Conservation (phyloP, 2,797 vertebrate genomes). For the Neomorphus geoffroyi region DNA sequence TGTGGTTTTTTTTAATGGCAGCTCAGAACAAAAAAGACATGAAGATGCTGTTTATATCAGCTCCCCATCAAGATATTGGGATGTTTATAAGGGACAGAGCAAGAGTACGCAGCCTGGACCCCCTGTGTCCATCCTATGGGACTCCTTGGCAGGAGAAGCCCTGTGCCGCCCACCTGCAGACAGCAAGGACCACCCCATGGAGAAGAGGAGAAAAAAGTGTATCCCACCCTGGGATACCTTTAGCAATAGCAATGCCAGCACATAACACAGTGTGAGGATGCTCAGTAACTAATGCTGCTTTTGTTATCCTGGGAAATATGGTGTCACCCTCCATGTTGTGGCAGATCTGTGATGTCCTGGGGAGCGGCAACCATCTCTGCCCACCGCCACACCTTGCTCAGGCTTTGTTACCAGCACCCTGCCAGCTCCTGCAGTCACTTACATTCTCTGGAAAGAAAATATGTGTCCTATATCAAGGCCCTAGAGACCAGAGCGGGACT, state of each 20-base stretch:
- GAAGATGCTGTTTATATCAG: not conserved
- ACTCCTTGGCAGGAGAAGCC: not conserved
- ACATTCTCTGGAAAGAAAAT: not conserved
- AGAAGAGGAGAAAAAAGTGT: not conserved
- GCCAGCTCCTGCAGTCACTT: not conserved
- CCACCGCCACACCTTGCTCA: not conserved
- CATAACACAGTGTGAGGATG: rapidly evolving
- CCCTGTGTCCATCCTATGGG: not conserved
- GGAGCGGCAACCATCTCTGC: not conserved
- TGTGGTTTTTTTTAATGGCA: not conserved
- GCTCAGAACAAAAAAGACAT: not conserved
- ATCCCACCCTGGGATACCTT: not conserved
- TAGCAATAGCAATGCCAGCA: not conserved
- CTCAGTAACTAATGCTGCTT: rapidly evolving
- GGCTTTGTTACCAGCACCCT: not conserved
- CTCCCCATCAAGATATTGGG: rapidly evolving
- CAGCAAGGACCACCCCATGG: not conserved
- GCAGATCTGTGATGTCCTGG: not conserved
- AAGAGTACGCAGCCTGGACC: not conserved
- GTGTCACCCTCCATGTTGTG: no score
- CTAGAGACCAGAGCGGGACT: not conserved
- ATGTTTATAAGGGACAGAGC: not conserved
- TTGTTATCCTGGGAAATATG: rapidly evolving
- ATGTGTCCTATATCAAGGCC: not conserved
- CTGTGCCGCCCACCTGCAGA: not conserved